phyloP scores from a whole-genome alignment of 2,797 vertebrate genomes.

The Poeciliopsis paucimaculata region DNA sequence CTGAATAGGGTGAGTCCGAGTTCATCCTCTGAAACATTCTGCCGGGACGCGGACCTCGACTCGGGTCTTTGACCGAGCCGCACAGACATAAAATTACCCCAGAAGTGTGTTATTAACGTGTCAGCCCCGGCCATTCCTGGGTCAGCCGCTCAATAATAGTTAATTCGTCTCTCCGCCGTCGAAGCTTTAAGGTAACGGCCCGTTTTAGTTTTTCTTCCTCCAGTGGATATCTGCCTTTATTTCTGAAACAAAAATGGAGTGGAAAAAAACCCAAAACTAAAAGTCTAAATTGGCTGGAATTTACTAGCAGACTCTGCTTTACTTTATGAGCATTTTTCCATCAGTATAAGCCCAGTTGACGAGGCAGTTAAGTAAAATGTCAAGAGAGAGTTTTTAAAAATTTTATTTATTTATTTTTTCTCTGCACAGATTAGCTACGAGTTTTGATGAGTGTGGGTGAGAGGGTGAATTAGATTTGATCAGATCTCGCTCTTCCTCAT shows the following conservation, averaged over 20 bases:
- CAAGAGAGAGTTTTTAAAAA: not conserved
- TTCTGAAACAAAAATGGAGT: conserved; percentile 27
- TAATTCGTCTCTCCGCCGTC: conserved; percentile 33
- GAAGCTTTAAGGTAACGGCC: conserved; percentile 13
- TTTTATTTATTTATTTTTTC: not conserved
- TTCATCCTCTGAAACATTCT: conserved; percentile 22
- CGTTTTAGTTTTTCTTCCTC: conserved; percentile 34
- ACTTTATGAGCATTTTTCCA: conserved; percentile 24
- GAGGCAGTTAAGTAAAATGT: not conserved
- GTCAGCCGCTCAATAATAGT: conserved; percentile 39
- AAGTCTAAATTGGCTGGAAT: conserved; percentile 32
- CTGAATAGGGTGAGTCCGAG: conserved; percentile 11
- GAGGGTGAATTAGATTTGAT: conserved; percentile 2
- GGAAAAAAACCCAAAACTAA: not conserved
- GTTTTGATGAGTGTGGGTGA: not conserved
- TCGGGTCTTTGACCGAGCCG: conserved; percentile 14
- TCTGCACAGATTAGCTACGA: not conserved
- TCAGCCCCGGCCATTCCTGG: conserved; percentile 23
- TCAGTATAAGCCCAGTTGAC: conserved; percentile 28
- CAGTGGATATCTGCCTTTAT: conserved; percentile 32
- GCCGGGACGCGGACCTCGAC: conserved; percentile 15
- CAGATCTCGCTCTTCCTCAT: conserved; percentile 12
- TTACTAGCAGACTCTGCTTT: conserved; percentile 15
- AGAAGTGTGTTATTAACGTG: conserved; percentile 50
- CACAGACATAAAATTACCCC: conserved; percentile 30